Evolutionary conservation across 2,888 invertebrate genomes (phyloP), one percentile per base, ranked within the genome.

Genomic region (Agonum fuliginosum): DNA sequence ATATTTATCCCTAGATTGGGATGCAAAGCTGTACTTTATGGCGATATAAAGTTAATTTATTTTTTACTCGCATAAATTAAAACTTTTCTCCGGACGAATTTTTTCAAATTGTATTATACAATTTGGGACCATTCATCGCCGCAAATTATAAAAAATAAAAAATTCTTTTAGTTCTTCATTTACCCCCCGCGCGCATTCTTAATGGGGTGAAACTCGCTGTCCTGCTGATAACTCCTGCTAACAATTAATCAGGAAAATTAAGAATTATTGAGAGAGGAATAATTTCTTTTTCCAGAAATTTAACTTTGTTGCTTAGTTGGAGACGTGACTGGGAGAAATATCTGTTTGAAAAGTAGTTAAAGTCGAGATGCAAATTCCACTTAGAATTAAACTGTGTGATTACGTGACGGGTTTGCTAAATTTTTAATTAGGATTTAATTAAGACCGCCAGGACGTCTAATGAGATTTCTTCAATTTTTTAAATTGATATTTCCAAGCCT

Each of bases 191-290:
- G 24, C n/a, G 17, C 19, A 6, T 46, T 46, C 17, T 20, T 24
- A 24, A 54, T 22, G 54, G 43, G 5, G 17, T 34, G 17, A 34
- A 19, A 17, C 14, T 19, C 43, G 14, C 2, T 8, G 22, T 22
- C 17, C 22, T 54, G 22, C 8, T 8, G 54, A 54, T 54, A 24
- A 22, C 62, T 30, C 62, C 17, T 12, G 41, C 72, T 24, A 37
- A 43, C 72, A 72, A 72, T 72, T 72, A 72, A 72, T 72, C 72
- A 72, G 37, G 14, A 54, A 34, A 72, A 72, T 72, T 54, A 72
- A 72, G 72, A 72, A 58, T 72, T 72, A 72, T 72, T 72, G 54
- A 72, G 72, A 54, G 37, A 19, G 20, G 54, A 54, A 41, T 48
- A 20, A 20, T 51, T 71, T 72, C 54, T 54, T 30, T 41, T 62